These are phyloP conservation scores for Gonioctena quinquepunctata DNA, from an alignment of 1,140 invertebrate species.

Conservation along the genomic window DNA sequence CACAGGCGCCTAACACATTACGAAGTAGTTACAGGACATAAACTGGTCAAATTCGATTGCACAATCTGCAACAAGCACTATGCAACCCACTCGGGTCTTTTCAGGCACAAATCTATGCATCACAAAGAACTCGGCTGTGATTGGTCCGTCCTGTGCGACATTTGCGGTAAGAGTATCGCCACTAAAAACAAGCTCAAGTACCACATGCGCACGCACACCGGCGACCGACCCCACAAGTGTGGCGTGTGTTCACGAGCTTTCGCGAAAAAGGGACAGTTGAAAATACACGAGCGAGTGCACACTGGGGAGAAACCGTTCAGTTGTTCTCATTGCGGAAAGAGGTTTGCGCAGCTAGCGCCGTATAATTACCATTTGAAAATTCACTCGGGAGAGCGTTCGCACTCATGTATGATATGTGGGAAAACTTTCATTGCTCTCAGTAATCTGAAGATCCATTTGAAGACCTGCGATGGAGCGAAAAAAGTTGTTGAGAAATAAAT, in stretches of 20 bases:
- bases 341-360: slow-evolving; percentile 76
- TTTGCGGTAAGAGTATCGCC: slow-evolving; percentile 79
- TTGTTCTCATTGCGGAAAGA: slow-evolving; percentile 72
- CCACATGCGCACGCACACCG: slow-evolving; percentile 72
- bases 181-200: slow-evolving; percentile 71
- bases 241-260: slow-evolving; percentile 69
- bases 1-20: slow-evolving; percentile 50
- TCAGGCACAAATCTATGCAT: slow-evolving; percentile 44
- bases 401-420: slow-evolving; percentile 70
- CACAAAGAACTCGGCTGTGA: slow-evolving; percentile 39
- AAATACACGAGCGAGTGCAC: slow-evolving; percentile 66
- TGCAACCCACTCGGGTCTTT: background rate
- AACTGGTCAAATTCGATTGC: slow-evolving; percentile 50
- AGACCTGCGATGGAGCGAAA: slow-evolving; percentile 52
- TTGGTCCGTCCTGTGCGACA: slow-evolving; percentile 63
- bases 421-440: slow-evolving; percentile 68
- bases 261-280: slow-evolving; percentile 63
- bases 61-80: slow-evolving; percentile 35
- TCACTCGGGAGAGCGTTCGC: slow-evolving; percentile 77
- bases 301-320: slow-evolving; percentile 69
- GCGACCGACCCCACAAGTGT: slow-evolving; percentile 74
- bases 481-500: background rate
- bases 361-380: slow-evolving; percentile 60
- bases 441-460: slow-evolving; percentile 65
- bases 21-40: slow-evolving; percentile 49